Conservation (phyloP, 2,888 invertebrate species). For the Crocallis elinguaria region DNA sequence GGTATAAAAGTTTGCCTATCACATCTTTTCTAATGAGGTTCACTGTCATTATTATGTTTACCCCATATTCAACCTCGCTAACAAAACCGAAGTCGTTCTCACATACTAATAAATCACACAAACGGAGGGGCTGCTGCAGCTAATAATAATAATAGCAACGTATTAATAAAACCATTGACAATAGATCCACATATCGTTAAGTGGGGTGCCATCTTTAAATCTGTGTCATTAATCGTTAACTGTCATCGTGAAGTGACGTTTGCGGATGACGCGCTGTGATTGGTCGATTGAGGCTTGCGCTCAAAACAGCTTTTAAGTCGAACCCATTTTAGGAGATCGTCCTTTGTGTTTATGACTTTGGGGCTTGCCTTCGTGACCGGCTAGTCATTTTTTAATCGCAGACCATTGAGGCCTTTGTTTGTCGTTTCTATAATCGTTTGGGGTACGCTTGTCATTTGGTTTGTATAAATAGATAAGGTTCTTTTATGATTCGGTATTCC, state of each 20-base stretch:
- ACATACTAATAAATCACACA: neutral
- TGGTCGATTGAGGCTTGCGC: slow-evolving; percentile 46
- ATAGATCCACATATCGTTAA: slow-evolving; percentile 38
- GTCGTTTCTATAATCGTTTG: slow-evolving; percentile 33
- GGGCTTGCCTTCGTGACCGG: slow-evolving; percentile 75
- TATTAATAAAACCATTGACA: slow-evolving; percentile 32
- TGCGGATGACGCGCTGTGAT: slow-evolving; percentile 50
- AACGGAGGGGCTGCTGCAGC: neutral
- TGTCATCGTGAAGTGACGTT: slow-evolving; percentile 59
- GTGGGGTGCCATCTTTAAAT: slow-evolving; percentile 76
- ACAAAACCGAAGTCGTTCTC: neutral
- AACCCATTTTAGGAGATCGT: slow-evolving; percentile 81
- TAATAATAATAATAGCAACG: slow-evolving; percentile 24
- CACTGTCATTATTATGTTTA: no score
- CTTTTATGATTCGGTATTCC: neutral
- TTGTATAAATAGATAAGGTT: slow-evolving; percentile 8
- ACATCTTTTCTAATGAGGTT: no score
- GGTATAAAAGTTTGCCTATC: no score
- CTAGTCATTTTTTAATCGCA: slow-evolving; percentile 72
- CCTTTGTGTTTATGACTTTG: slow-evolving; percentile 78
- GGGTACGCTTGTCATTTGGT: slow-evolving; percentile 16
- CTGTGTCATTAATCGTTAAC: slow-evolving; percentile 56
- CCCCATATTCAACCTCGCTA: neutral
- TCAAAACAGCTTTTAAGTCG: slow-evolving; percentile 62
- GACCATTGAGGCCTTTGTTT: slow-evolving; percentile 61